phyloP scores from a whole-genome alignment of 2,797 vertebrate genomes.

The Huso huso region DNA sequence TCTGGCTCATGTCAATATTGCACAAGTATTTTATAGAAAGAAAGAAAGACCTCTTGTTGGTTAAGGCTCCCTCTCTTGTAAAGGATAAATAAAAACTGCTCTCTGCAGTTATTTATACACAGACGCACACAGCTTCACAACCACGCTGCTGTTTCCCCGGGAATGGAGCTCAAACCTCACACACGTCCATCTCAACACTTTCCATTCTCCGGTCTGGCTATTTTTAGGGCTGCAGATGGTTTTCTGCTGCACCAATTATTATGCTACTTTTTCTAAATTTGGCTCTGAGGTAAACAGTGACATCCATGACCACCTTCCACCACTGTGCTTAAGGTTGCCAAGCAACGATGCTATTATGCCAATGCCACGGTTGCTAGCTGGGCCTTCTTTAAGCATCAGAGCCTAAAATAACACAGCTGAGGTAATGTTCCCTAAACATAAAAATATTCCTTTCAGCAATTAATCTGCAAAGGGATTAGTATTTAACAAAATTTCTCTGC shows the following conservation, averaged over 20 bases:
- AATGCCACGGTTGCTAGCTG: slow-evolving; percentile 37
- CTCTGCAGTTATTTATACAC: slow-evolving; percentile 37
- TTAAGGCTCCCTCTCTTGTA: too few relatives aligned
- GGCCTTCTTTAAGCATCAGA: background rate
- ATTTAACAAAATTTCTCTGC: too few relatives aligned
- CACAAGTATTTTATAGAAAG: too few relatives aligned
- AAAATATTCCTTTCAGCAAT: slow-evolving; percentile 12
- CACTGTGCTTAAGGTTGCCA: slow-evolving; percentile 61
- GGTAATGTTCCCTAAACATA: slow-evolving; percentile 50
- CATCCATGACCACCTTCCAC: slow-evolving; percentile 59
- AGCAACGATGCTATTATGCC: slow-evolving; percentile 60
- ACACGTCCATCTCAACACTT: slow-evolving; percentile 38
- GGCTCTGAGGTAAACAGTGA: slow-evolving; percentile 90
- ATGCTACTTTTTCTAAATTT: slow-evolving; percentile 86
- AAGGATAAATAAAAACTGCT: too few relatives aligned
- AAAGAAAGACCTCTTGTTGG: too few relatives aligned
- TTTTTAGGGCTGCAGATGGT: slow-evolving; percentile 67
- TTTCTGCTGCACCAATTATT: slow-evolving; percentile 59
- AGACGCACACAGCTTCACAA: slow-evolving; percentile 27
- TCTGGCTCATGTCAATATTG: too few relatives aligned
- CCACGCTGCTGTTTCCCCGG: slow-evolving; percentile 46
- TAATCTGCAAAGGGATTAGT: slow-evolving; percentile 37
- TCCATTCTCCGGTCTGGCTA: slow-evolving; percentile 51
- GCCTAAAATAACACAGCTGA: slow-evolving; percentile 19
- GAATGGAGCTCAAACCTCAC: slow-evolving; percentile 49